Evolutionary conservation across 2,888 invertebrate species (phyloP).

Genomic region (Drosophila paranaensis): DNA sequence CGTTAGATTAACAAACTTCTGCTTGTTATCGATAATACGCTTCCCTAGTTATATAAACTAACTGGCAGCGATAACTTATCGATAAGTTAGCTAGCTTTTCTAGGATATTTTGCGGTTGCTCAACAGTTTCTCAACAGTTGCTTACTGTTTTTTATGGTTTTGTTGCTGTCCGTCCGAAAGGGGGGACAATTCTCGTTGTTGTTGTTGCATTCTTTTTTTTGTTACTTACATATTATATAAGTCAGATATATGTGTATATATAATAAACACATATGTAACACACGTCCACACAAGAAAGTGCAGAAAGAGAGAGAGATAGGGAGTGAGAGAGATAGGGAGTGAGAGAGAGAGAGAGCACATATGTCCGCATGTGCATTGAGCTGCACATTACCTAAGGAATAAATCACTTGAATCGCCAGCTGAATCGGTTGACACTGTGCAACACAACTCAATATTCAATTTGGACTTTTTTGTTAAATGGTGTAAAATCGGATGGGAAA

Average conservation of each 20-base stretch:
- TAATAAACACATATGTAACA: slow-evolving; percentile 28
- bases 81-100: background rate
- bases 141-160: slow-evolving; percentile 20
- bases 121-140: background rate
- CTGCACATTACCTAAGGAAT: slow-evolving; percentile 60
- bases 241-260: slow-evolving; percentile 20
- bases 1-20: no score
- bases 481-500: background rate
- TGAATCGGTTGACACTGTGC: slow-evolving; percentile 39
- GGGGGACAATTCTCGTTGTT: slow-evolving; percentile 6
- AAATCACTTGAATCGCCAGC: slow-evolving; percentile 62
- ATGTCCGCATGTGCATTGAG: slow-evolving; percentile 27
- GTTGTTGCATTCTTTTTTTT: slow-evolving; percentile 30
- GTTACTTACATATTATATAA: slow-evolving; percentile 22
- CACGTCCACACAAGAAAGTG: slow-evolving; percentile 25
- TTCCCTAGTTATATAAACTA: no score
- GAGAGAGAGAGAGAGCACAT: background rate
- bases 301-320: background rate
- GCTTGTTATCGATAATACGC: no score
- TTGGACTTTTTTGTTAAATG: slow-evolving; percentile 14
- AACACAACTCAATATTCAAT: slow-evolving; percentile 70
- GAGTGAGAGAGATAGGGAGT: background rate
- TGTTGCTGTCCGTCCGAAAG: slow-evolving; percentile 21
- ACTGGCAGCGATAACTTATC: no score
- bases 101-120: slow-evolving; percentile 5